Conservation (phyloP, 2,113 vertebrate genomes). For the Hippolais icterina region DNA sequence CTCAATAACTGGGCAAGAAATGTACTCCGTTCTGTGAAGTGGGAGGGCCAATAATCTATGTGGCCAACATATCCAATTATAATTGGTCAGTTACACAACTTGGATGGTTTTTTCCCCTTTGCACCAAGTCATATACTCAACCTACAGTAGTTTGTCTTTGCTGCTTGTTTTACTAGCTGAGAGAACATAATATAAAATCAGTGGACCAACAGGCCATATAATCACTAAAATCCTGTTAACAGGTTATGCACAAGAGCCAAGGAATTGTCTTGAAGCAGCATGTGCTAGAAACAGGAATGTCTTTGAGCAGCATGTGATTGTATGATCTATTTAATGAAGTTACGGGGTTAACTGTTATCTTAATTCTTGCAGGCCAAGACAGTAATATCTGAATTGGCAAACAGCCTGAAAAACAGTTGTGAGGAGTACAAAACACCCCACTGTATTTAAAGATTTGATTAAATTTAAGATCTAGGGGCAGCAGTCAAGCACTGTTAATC, state of each 20-base stretch:
- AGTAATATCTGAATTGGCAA: neutral
- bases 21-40: rapidly evolving
- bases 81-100: neutral
- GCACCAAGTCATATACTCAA: neutral
- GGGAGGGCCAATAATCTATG: neutral
- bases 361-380: neutral
- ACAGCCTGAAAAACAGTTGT: neutral
- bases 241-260: neutral
- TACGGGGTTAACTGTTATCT: neutral
- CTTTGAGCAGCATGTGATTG: neutral
- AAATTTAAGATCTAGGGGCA: neutral
- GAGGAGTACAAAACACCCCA: neutral
- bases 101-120: neutral
- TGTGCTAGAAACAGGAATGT: neutral
- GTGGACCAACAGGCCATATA: neutral
- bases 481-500: neutral
- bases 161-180: neutral
- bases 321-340: neutral
- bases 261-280: neutral
- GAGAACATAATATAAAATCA: neutral
- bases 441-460: neutral
- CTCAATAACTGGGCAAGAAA: neutral
- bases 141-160: neutral
- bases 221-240: neutral
- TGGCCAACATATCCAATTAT: neutral